These are phyloP conservation scores for Stegodyphus mimosarum DNA, from an alignment of 1,140 invertebrate species.

Conservation along the genomic window DNA sequence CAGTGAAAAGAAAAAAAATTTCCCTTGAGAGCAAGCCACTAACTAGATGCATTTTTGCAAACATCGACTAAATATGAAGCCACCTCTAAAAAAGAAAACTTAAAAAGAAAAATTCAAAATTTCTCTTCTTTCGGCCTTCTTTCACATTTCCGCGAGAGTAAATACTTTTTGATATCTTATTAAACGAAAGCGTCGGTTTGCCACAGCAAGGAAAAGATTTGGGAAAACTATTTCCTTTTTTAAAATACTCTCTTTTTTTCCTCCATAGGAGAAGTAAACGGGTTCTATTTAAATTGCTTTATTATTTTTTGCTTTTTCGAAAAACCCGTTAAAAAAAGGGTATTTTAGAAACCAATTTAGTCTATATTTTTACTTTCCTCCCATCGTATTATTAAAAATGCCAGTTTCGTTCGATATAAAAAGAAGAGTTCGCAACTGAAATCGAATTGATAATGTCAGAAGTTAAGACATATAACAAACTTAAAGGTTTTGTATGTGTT, in stretches of 20 bases:
- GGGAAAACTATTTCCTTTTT: neutral
- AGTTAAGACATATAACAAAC: no score
- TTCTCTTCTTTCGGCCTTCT: neutral
- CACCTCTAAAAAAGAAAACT: neutral
- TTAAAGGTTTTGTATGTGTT: no score
- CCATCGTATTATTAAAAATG: no score
- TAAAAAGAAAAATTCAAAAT: neutral
- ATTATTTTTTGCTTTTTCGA: neutral
- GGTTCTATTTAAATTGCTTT: slow-evolving; percentile 32
- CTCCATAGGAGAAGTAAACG: neutral
- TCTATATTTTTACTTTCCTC: no score
- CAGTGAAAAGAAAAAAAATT: neutral
- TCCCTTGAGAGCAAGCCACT: neutral
- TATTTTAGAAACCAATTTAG: no score
- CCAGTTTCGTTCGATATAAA: no score
- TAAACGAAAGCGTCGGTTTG: slow-evolving; percentile 22
- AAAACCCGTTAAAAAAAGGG: no score
- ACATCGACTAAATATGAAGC: neutral
- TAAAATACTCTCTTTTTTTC: neutral
- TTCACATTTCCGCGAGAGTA: slow-evolving; percentile 19
- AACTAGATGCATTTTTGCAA: neutral
- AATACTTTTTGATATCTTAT: slow-evolving; percentile 48
- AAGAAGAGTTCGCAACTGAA: no score
- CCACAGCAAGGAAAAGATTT: neutral
- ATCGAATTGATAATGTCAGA: no score